A percentile compares a stretch with the other conserved stretches of the same genome.
Conservation (phyloP, 2,113 vertebrate genomes). For the Pachypanchax playfairii region DNA sequence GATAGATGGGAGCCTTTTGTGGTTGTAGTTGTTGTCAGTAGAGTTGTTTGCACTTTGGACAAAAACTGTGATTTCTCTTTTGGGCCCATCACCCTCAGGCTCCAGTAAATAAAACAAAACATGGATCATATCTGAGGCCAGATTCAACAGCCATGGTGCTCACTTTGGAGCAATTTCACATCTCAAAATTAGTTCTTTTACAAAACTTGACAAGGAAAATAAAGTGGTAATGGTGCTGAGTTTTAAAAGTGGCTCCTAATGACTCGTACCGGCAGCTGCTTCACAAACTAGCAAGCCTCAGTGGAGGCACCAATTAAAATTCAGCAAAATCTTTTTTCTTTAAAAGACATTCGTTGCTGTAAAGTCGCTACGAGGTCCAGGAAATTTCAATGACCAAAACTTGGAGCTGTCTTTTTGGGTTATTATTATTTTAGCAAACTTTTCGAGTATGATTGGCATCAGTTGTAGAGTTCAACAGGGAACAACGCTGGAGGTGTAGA, state of each 20-base stretch:
- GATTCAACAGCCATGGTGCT: slow-evolving; percentile 61
- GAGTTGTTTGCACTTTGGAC: slow-evolving; percentile 63
- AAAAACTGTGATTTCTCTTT: slow-evolving; percentile 73
- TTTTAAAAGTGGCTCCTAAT: slow-evolving; percentile 58
- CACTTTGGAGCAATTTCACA: slow-evolving; percentile 71
- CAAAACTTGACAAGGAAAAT: slow-evolving; percentile 69
- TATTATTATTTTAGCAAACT: slow-evolving; percentile 5
- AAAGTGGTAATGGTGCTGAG: slow-evolving; percentile 52
- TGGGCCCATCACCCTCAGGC: slow-evolving; percentile 60
- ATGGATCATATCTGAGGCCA: slow-evolving; percentile 64
- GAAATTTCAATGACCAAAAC: slow-evolving; percentile 46
- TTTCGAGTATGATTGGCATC: slow-evolving; percentile 34
- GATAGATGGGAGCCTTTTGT: slow-evolving; percentile 41
- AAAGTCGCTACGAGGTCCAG: slow-evolving; percentile 37
- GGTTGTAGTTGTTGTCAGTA: slow-evolving; percentile 51
- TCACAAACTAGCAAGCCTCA: slow-evolving; percentile 35
- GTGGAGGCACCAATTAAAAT: slow-evolving; percentile 49
- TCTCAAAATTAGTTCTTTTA: slow-evolving; percentile 71
- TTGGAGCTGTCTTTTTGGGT: slow-evolving; percentile 20
- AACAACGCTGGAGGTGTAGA: slow-evolving; percentile 27
- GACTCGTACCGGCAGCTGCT: slow-evolving; percentile 47
- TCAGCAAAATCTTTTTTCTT: slow-evolving; percentile 37
- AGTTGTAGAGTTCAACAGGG: slow-evolving; percentile 7
- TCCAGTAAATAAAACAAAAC: slow-evolving; percentile 67
- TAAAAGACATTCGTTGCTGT: slow-evolving; percentile 37